Base-by-base conservation (phyloP, 2,113 vertebrate species). In the Corvus moneduloides region DNA sequence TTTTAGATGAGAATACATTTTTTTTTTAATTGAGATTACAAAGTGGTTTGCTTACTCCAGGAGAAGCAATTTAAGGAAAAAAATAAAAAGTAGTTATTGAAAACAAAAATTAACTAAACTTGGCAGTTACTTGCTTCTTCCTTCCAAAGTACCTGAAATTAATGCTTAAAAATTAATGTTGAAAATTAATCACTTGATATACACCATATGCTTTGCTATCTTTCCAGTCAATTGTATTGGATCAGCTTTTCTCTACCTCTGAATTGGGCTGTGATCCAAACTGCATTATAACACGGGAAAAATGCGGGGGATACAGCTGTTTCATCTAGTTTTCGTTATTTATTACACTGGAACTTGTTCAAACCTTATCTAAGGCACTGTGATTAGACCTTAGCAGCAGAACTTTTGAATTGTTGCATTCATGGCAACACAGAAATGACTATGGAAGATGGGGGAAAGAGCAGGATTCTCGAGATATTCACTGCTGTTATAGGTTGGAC, bases 81-180 rank as follows among this genome's bases (percentile, higher is more conserved):
- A 91, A 68, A 77, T 20, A 22, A 56, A 43, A 35, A 32, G 35
- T 56, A 68, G 81, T 78, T 91, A 82, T 55, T 97, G 85, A 78
- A 96, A 87, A 0, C 64, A 91, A 90, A 67, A 71, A 62, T 82
- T 95, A 91, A 89, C 84, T 69, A 26, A 93, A 49, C 87, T 92
- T 96, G 95, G 84, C 89, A 90, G 48, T 92, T 96, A 64, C 81
- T 89, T 35, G 52, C 69, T 87, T 84, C 62, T 93, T 89, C 48
- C 44, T 93, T 95, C 68, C 63, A 85, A 96, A 93, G 37, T 37
- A 81, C 7, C 8, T 61, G 77, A 81, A 94, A 92, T 97, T 94
- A 82, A 94, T 72, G 56, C 90, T 95, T 94, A 95, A 94, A 95
- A 90, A 92, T 96, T 94, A 77, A 94, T 90, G 71, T 86, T 93